phyloP scores from a whole-genome alignment of 2,797 vertebrate genomes.

The Erethizon dorsatum region DNA sequence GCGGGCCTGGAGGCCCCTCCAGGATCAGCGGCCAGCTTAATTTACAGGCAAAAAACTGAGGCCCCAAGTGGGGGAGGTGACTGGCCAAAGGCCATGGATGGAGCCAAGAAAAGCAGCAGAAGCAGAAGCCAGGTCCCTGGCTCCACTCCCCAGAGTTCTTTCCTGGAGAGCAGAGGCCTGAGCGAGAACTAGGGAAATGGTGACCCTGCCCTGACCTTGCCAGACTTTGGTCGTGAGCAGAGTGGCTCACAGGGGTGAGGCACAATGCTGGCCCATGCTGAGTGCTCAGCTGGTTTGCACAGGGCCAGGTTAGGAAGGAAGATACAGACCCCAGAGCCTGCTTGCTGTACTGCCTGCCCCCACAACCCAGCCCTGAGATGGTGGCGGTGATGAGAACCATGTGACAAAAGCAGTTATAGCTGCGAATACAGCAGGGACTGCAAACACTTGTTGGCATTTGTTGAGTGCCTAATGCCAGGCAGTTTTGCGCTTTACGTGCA shows the following conservation, averaged over 20 bases:
- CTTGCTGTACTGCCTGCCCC: neutral
- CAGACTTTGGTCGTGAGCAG: neutral
- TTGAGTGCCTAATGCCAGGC: neutral
- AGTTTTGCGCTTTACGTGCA: constrained; percentile 1
- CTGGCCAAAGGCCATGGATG: neutral
- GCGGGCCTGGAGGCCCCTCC: neutral
- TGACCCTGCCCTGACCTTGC: neutral
- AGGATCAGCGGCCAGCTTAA: neutral
- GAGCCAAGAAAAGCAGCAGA: neutral
- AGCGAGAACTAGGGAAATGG: neutral
- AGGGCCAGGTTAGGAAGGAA: neutral
- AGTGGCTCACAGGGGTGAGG: neutral
- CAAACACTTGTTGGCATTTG: constrained; percentile 24
- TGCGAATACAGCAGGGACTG: neutral
- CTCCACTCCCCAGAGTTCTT: neutral
- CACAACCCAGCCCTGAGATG: too few relatives aligned
- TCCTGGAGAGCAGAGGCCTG: constrained; percentile 14
- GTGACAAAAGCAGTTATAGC: neutral
- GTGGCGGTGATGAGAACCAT: neutral
- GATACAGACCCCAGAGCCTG: neutral
- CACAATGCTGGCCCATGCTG: neutral
- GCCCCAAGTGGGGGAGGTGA: neutral
- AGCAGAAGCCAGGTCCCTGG: neutral
- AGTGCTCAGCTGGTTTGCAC: neutral
- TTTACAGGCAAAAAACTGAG: constrained; percentile 36